These are phyloP conservation scores for Timema podura DNA, from an alignment of 2,888 invertebrate species.

Conservation along the genomic window DNA sequence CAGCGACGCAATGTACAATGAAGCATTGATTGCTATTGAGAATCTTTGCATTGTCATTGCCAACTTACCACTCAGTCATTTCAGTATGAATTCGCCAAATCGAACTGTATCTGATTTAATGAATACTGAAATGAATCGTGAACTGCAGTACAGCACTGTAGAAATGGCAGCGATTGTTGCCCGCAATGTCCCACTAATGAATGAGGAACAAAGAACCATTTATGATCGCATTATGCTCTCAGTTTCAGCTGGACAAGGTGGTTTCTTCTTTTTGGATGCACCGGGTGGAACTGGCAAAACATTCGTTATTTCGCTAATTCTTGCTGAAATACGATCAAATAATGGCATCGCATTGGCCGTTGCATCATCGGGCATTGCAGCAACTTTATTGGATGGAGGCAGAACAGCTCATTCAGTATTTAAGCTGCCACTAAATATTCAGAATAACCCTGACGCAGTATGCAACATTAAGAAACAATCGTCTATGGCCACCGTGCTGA, in stretches of 20 bases:
- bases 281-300: slow-evolving; percentile 37
- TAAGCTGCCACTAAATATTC: slow-evolving; percentile 3
- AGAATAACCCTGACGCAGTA: slow-evolving; percentile 7
- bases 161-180: slow-evolving; percentile 18
- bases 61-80: slow-evolving; percentile 32
- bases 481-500: neutral
- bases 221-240: slow-evolving; percentile 1
- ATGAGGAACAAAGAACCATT: neutral
- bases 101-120: slow-evolving; percentile 5
- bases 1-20: slow-evolving; percentile 37
- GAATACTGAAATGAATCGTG: slow-evolving; percentile 29
- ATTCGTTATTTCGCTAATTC: slow-evolving; percentile 35
- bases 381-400: slow-evolving; percentile 14
- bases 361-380: neutral
- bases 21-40: slow-evolving; percentile 36
- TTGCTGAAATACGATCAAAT: slow-evolving; percentile 28
- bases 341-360: slow-evolving; percentile 7
- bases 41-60: neutral
- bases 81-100: slow-evolving; percentile 35
- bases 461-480: slow-evolving; percentile 3
- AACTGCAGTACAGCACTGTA: slow-evolving; percentile 33
- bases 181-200: slow-evolving; percentile 15
- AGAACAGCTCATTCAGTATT: slow-evolving; percentile 7
- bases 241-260: slow-evolving; percentile 3
- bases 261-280: slow-evolving; percentile 14